Conservation (phyloP, 2,797 vertebrate genomes). For the Hippocampus kuda region DNA sequence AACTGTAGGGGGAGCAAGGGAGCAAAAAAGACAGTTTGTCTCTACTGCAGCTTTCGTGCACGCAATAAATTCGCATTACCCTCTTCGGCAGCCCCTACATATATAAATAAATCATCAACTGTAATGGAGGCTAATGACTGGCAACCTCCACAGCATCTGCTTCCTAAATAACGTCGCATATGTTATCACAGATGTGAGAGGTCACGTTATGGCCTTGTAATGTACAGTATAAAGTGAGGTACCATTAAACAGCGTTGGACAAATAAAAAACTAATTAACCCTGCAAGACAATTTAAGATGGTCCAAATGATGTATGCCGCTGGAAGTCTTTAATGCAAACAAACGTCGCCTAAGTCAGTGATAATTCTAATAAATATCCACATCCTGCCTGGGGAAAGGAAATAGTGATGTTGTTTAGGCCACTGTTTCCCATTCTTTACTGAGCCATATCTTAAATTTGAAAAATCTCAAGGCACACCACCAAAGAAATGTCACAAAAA, state of each 20-base stretch:
- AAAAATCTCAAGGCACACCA: background rate
- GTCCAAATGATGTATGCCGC: slow-evolving; percentile 20
- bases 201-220: background rate
- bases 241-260: slow-evolving; percentile 9
- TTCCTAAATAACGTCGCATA: background rate
- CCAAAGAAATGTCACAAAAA: too few species aligned
- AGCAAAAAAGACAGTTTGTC: background rate
- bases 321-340: slow-evolving; percentile 9
- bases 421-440: background rate
- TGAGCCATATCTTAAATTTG: background rate
- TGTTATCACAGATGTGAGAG: background rate
- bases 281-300: slow-evolving; percentile 11
- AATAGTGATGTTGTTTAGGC: background rate
- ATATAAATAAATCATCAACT: background rate
- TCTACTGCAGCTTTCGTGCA: background rate
- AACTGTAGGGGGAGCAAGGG: background rate
- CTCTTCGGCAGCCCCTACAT: background rate
- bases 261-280: slow-evolving; percentile 30
- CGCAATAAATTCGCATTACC: background rate
- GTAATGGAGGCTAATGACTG: background rate
- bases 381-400: background rate
- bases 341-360: background rate
- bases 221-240: background rate
- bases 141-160: background rate
- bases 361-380: background rate